These are phyloP conservation scores for Oncorhynchus nerka DNA, from an alignment of 2,113 vertebrate genomes.

Conservation along the genomic window DNA sequence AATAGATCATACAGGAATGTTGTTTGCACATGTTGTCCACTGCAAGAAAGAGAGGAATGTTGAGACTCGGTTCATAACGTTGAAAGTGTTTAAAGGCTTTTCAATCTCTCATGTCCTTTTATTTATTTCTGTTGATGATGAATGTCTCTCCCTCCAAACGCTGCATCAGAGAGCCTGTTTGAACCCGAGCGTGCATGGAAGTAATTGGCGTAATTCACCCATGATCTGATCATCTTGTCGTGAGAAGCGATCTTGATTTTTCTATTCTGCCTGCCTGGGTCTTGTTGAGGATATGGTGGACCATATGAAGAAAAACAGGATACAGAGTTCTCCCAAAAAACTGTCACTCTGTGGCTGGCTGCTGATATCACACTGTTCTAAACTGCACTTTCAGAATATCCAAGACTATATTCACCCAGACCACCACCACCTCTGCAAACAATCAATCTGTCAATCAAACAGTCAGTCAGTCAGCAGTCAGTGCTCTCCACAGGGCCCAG, in stretches of 20 bases:
- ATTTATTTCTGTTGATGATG: slow-evolving; percentile 30
- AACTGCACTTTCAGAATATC: slow-evolving; percentile 13
- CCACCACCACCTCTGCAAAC: slow-evolving; percentile 18
- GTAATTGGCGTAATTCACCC: slow-evolving; percentile 36
- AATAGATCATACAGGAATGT: slow-evolving; percentile 15
- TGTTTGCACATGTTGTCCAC: slow-evolving; percentile 10
- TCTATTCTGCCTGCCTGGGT: neutral
- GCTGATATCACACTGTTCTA: slow-evolving; percentile 29
- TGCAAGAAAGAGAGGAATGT: neutral
- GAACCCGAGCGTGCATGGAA: neutral
- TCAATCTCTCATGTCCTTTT: slow-evolving; percentile 26
- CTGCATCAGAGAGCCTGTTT: neutral
- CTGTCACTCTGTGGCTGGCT: slow-evolving; percentile 18
- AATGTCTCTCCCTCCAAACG: slow-evolving; percentile 4
- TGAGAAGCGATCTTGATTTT: slow-evolving; percentile 29
- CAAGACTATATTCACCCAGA: too few species aligned
- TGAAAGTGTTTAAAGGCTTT: neutral
- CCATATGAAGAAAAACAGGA: slow-evolving; percentile 28
- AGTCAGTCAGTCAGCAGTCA: neutral
- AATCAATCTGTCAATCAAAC: slow-evolving; percentile 35
- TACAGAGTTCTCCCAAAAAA: slow-evolving; percentile 21
- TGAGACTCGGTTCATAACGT: neutral
- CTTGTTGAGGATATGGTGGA: slow-evolving; percentile 17
- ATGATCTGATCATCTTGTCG: slow-evolving; percentile 31
- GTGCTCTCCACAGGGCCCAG: too few species aligned